Percentiles rank a stretch among this genome's conserved stretches.
Conservation (phyloP, 2,113 vertebrate species). For the Antennarius striatus region DNA sequence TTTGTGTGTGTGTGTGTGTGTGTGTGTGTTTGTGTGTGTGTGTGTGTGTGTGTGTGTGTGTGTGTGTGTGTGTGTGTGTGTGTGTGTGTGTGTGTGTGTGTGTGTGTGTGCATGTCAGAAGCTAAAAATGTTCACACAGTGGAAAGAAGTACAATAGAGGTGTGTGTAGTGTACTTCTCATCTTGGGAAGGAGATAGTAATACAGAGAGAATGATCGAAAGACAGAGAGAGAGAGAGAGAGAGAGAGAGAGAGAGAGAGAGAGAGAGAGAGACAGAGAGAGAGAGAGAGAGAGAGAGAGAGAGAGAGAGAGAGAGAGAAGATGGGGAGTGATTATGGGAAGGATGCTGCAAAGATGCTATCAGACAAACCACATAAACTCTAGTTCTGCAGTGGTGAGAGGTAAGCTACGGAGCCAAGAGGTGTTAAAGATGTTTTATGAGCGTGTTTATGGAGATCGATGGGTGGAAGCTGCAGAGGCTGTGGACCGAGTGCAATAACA, state of each 20-base stretch:
- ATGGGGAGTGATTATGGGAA: not conserved
- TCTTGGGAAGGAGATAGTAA: no score
- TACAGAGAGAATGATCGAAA: no score
- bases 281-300: slow-evolving; percentile 1
- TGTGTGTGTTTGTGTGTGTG: no score
- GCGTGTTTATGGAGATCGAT: slow-evolving; percentile 45
- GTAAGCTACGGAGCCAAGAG: not conserved
- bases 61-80: no score
- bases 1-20: no score
- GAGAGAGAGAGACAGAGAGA: no score
- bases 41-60: no score
- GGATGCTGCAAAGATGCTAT: slow-evolving; percentile 24
- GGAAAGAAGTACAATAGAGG: not conserved
- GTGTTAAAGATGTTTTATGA: slow-evolving; percentile 48
- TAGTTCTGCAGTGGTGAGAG: slow-evolving; percentile 7
- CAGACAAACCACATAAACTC: slow-evolving; percentile 40
- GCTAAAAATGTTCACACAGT: not conserved
- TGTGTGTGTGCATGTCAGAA: slow-evolving; percentile 6
- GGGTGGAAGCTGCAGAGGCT: slow-evolving; percentile 10
- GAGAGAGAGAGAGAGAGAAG: not conserved
- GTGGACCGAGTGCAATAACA: no score
- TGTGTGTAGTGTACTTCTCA: no score
- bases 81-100: not conserved
- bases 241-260: not conserved
- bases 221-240: no score